These are phyloP conservation scores for Caenorhabditis panamensis DNA, from an alignment of 2,888 invertebrate genomes.

Conservation along the genomic window DNA sequence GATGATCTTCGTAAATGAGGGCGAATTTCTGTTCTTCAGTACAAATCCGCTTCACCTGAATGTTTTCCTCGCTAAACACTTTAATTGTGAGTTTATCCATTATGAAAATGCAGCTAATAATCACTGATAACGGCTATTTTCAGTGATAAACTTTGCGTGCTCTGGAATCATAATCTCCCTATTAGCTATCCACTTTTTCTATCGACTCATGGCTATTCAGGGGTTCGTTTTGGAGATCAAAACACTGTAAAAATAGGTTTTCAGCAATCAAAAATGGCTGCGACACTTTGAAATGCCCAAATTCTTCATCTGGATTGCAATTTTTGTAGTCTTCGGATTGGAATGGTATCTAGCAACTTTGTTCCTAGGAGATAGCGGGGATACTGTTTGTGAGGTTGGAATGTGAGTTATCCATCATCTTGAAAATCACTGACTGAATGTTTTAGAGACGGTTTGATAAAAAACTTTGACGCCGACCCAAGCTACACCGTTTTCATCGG, in stretches of 20 bases:
- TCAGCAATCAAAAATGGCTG: conserved; percentile 48
- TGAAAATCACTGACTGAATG: background rate
- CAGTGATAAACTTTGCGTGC: conserved; percentile 49
- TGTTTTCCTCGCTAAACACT: conserved; percentile 26
- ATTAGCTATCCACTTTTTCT: conserved; percentile 52
- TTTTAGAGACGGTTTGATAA: conserved; percentile 7
- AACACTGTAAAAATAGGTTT: conserved; percentile 14
- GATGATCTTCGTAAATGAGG: conserved; percentile 46
- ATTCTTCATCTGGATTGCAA: conserved; percentile 35
- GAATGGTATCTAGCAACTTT: conserved; percentile 45
- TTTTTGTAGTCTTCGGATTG: conserved; percentile 38
- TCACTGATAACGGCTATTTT: background rate
- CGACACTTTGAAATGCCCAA: conserved; percentile 43
- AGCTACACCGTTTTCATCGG: conserved; percentile 23
- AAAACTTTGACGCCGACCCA: conserved; percentile 27
- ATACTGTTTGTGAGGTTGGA: conserved; percentile 21
- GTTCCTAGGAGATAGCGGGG: conserved; percentile 19
- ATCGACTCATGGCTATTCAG: conserved; percentile 52
- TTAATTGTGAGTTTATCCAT: conserved; percentile 33
- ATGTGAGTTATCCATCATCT: conserved; percentile 17
- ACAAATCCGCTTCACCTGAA: conserved; percentile 38
- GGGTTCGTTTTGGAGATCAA: conserved; percentile 21
- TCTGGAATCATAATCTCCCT: conserved; percentile 54
- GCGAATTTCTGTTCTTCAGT: conserved; percentile 51
- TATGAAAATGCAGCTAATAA: no score